These are phyloP conservation scores for Zalophus californianus DNA, from an alignment of 2,797 vertebrate species.

Conservation along the genomic window DNA sequence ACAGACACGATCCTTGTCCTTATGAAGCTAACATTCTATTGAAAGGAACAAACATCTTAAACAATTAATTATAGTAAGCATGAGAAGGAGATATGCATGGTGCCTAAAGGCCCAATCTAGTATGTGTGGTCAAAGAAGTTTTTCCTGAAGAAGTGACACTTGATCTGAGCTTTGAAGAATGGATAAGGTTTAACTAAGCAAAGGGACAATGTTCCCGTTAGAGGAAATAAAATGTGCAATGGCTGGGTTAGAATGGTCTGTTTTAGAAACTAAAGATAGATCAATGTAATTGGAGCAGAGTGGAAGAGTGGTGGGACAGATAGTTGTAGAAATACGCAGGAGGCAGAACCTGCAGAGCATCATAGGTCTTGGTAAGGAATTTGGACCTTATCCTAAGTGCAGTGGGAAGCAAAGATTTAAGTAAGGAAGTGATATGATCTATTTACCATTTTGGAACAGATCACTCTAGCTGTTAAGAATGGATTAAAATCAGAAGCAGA, in stretches of 20 bases:
- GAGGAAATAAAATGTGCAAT: not conserved
- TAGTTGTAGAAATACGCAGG: not conserved
- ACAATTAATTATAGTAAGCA: not conserved
- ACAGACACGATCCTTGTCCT: not conserved
- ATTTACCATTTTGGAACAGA: not conserved
- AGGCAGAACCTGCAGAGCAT: not conserved
- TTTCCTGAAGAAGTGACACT: conserved; percentile 14
- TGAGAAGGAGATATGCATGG: not conserved
- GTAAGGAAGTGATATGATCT: not conserved
- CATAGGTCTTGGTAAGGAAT: not conserved
- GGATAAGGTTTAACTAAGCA: not conserved
- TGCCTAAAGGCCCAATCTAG: not conserved
- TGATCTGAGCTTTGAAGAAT: conserved; percentile 26
- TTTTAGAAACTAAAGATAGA: not conserved
- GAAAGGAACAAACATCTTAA: not conserved
- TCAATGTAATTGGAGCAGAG: not conserved
- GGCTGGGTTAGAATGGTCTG: not conserved
- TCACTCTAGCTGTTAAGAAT: not conserved
- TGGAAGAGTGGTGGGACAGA: not conserved
- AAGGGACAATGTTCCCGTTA: not conserved
- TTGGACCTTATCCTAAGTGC: not conserved
- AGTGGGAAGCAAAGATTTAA: conserved; percentile 44
- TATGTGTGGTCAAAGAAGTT: not conserved
- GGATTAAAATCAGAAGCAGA: conserved; percentile 37
- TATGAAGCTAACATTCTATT: not conserved